These are phyloP conservation scores for Vimba vimba DNA, from an alignment of 2,113 vertebrate species.

Conservation along the genomic window DNA sequence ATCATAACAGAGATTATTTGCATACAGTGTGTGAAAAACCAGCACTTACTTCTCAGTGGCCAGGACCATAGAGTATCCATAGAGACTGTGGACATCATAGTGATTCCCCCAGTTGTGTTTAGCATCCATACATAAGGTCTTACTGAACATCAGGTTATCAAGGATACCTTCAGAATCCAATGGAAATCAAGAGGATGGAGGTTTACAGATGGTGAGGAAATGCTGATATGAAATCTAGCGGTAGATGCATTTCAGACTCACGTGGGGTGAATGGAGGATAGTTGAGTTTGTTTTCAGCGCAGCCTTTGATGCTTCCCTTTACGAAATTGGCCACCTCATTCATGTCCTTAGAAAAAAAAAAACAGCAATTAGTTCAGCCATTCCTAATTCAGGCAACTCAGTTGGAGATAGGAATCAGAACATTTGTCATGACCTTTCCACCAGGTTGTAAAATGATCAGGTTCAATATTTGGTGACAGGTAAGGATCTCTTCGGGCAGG, in stretches of 20 bases:
- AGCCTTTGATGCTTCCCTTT: slow-evolving; percentile 81
- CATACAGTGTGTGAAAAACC: background rate
- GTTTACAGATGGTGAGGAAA: background rate
- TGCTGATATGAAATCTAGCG: background rate
- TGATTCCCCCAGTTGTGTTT: slow-evolving; percentile 87
- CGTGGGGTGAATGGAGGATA: slow-evolving; percentile 92
- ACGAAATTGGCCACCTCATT: slow-evolving; percentile 92
- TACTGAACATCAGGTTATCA: slow-evolving; percentile 87
- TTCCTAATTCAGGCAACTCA: too few species aligned
- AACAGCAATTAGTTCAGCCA: slow-evolving; percentile 20
- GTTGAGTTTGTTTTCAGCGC: slow-evolving; percentile 81
- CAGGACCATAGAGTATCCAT: slow-evolving; percentile 91
- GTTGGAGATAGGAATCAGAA: background rate
- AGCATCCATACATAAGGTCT: slow-evolving; percentile 94
- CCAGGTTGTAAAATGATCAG: background rate
- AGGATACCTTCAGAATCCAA: slow-evolving; percentile 79
- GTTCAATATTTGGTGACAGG: background rate
- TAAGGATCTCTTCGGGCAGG: background rate
- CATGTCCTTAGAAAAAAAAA: slow-evolving; percentile 86
- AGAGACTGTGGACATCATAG: slow-evolving; percentile 93
- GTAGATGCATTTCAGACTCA: slow-evolving; percentile 70
- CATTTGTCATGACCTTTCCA: background rate
- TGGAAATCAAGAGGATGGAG: slow-evolving; percentile 1
- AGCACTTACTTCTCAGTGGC: slow-evolving; percentile 83
- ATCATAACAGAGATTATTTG: background rate